Conservation (phyloP, 2,113 vertebrate genomes). For the Rhizomys pruinosus region DNA sequence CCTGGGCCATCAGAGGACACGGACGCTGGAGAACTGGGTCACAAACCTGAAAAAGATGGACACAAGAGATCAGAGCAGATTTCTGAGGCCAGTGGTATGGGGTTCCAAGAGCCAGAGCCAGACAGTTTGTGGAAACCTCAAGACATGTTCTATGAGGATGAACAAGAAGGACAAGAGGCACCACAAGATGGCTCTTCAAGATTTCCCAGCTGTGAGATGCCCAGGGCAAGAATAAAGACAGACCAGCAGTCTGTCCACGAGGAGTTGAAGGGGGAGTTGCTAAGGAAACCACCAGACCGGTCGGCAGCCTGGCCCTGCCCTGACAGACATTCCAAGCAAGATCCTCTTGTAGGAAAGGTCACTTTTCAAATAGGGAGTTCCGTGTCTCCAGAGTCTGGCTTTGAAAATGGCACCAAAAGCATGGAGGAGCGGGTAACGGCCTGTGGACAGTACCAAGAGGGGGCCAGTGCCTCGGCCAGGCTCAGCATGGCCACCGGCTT, state of each 20-base stretch:
- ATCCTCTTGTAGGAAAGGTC: slow-evolving; percentile 84
- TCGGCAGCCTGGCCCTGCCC: slow-evolving; percentile 81
- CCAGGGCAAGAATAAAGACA: slow-evolving; percentile 37
- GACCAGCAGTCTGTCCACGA: slow-evolving; percentile 53
- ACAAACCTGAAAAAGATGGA: slow-evolving; percentile 68
- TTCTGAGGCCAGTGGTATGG: neutral
- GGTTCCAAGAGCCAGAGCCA: neutral
- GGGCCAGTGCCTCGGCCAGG: neutral
- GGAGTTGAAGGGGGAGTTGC: slow-evolving; percentile 35
- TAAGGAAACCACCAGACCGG: slow-evolving; percentile 55
- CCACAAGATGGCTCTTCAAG: slow-evolving; percentile 41
- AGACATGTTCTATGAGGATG: slow-evolving; percentile 37
- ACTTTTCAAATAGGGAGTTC: slow-evolving; percentile 92
- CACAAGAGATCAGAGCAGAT: slow-evolving; percentile 47
- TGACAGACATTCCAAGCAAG: slow-evolving; percentile 75
- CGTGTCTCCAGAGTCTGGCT: slow-evolving; percentile 87
- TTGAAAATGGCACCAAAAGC: slow-evolving; percentile 83
- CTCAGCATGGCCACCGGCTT: neutral
- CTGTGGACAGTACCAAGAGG: slow-evolving; percentile 63
- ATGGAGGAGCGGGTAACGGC: slow-evolving; percentile 80
- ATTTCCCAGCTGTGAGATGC: neutral
- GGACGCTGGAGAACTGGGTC: neutral
- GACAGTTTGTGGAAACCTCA: neutral
- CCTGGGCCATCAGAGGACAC: slow-evolving; percentile 47
- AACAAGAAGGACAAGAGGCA: slow-evolving; percentile 61